These are phyloP conservation scores for Dolichotis patagonum DNA, from an alignment of 2,113 vertebrate genomes.

Conservation along the genomic window DNA sequence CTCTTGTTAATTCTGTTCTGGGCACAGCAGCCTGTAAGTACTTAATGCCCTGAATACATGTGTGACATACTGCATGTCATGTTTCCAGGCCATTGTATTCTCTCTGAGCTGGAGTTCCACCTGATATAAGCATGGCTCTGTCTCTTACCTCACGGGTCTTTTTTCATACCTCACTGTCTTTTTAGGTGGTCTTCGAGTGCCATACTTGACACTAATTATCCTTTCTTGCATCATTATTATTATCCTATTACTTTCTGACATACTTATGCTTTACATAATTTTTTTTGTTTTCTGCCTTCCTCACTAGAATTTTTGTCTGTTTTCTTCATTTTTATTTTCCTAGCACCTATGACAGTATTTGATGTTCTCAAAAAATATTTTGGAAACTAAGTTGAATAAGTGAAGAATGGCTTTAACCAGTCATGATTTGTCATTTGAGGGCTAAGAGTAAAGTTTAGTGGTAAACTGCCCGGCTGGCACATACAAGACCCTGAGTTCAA, in stretches of 20 bases:
- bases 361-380: neutral
- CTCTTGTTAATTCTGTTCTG: neutral
- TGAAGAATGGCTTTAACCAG: constrained; percentile 25
- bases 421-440: neutral
- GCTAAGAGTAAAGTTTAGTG: neutral
- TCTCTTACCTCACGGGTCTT: neutral
- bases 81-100: neutral
- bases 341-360: constrained; percentile 31
- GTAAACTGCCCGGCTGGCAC: neutral
- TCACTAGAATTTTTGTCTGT: neutral
- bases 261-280: neutral
- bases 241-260: neutral
- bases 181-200: neutral
- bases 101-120: neutral
- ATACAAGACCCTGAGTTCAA: neutral
- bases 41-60: neutral
- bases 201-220: neutral
- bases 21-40: neutral
- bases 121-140: neutral
- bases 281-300: constrained; percentile 37
- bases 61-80: neutral
- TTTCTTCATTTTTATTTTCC: constrained; percentile 32
- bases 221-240: neutral
- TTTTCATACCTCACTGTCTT: neutral
- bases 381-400: constrained; percentile 14